Evolutionary conservation across 1,140 invertebrate species (phyloP).

Genomic region (Drosophila azteca): DNA sequence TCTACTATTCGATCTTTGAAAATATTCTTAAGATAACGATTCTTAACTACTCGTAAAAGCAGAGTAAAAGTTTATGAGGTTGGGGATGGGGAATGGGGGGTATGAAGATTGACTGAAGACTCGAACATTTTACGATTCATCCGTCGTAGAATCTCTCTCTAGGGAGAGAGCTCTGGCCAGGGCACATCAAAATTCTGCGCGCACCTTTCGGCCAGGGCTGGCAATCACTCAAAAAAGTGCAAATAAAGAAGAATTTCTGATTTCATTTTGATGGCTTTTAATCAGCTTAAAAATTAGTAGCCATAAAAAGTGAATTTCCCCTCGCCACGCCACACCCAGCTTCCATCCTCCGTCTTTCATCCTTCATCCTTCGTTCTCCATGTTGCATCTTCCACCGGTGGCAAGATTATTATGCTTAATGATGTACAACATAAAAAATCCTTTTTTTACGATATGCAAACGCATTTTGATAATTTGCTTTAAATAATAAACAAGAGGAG

Average conservation of each 20-base stretch:
- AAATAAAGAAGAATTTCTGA: conserved; percentile 17
- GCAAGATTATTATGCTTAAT: conserved; percentile 56
- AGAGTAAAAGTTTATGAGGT: no score
- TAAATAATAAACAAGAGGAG: conserved; percentile 57
- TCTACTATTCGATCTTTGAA: no score
- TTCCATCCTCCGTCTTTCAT: neutral
- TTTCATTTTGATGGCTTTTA: conserved; percentile 60
- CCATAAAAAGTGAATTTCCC: conserved; percentile 35
- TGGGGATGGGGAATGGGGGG: no score
- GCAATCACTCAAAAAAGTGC: conserved; percentile 36
- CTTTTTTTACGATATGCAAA: conserved; percentile 57
- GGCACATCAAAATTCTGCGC: conserved; percentile 13
- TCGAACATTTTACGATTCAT: conserved; percentile 21
- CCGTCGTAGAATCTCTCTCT: neutral
- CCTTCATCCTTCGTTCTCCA: neutral
- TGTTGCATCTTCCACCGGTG: conserved; percentile 12
- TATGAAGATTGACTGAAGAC: neutral
- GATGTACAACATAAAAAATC: conserved; percentile 62
- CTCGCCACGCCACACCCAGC: no score
- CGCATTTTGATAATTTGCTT: conserved; percentile 61
- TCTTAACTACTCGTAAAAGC: no score
- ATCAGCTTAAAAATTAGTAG: conserved; percentile 64
- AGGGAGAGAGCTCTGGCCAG: neutral
- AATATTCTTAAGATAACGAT: no score
- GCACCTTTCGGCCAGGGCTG: conserved; percentile 29